These are phyloP conservation scores for Cettia cetti DNA, from an alignment of 2,113 vertebrate genomes.

Conservation along the genomic window DNA sequence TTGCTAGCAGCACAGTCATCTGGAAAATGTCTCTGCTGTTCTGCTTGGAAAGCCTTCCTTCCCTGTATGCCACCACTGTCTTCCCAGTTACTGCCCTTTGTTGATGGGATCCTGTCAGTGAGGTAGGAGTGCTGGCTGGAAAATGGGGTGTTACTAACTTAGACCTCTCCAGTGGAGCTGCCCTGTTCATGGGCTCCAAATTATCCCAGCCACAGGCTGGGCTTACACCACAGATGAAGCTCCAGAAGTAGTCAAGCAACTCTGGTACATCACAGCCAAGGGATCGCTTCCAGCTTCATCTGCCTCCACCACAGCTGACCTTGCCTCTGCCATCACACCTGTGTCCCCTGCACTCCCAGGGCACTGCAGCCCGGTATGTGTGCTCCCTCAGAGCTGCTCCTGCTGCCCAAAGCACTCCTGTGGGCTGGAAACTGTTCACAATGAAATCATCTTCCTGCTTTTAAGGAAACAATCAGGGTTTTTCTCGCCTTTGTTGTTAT, in stretches of 20 bases:
- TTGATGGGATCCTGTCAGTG: background rate
- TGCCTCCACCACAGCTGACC: background rate
- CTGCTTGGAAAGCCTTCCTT: background rate
- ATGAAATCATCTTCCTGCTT: background rate
- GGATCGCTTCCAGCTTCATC: background rate
- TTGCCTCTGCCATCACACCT: rapidly evolving
- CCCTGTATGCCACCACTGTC: no score
- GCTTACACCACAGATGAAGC: background rate
- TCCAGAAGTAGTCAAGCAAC: background rate
- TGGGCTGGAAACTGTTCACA: background rate
- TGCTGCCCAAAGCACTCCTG: background rate
- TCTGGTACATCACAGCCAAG: background rate
- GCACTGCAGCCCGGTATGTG: rapidly evolving
- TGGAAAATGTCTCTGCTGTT: background rate
- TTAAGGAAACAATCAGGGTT: background rate
- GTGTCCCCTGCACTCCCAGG: rapidly evolving
- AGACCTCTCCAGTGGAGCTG: background rate
- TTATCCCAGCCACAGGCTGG: background rate
- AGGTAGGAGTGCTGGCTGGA: background rate
- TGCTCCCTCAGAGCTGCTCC: background rate
- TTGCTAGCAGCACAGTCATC: background rate
- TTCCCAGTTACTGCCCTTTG: background rate
- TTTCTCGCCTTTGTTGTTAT: background rate
- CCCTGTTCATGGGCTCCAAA: background rate
- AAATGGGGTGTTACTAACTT: background rate